Evolutionary conservation across 1,140 invertebrate species (phyloP).

Genomic region (Cylas formicarius): DNA sequence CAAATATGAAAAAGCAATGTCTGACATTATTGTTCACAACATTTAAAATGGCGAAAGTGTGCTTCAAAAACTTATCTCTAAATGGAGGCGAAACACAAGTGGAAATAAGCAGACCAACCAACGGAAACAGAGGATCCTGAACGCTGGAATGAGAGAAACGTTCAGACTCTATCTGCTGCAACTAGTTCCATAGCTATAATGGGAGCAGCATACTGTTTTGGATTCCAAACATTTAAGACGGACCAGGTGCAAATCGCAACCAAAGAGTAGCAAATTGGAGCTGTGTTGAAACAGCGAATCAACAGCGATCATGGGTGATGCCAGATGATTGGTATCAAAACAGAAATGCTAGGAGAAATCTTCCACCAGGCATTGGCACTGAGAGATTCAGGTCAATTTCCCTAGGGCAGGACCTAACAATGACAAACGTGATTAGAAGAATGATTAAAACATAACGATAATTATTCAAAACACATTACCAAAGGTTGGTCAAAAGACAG

Average conservation of each 20-base stretch:
- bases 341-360: slow-evolving; percentile 17
- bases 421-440: slow-evolving; percentile 4
- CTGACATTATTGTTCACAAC: slow-evolving; percentile 24
- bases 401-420: slow-evolving; percentile 11
- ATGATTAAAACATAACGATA: slow-evolving; percentile 18
- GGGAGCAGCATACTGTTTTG: slow-evolving; percentile 18
- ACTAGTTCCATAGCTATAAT: slow-evolving; percentile 17
- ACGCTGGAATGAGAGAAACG: slow-evolving; percentile 10
- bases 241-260: slow-evolving; percentile 6
- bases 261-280: slow-evolving; percentile 18
- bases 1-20: slow-evolving; percentile 18
- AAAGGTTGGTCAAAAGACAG: too few relatives aligned
- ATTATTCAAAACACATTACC: too few relatives aligned
- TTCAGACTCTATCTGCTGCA: slow-evolving; percentile 16
- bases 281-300: slow-evolving; percentile 11
- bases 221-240: slow-evolving; percentile 16
- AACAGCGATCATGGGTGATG: slow-evolving; percentile 19
- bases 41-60: slow-evolving; percentile 22
- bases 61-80: slow-evolving; percentile 16
- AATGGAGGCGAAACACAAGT: slow-evolving; percentile 23
- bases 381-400: slow-evolving; percentile 18
- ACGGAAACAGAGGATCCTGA: slow-evolving; percentile 13
- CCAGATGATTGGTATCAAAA: slow-evolving; percentile 24
- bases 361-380: slow-evolving; percentile 18
- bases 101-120: slow-evolving; percentile 14